Evolutionary conservation across 37 sponge, comb jelly and placozoan genomes (phyloP), one percentile per base, ranked within the genome.

Genomic region (Tethya wilhelma): DNA sequence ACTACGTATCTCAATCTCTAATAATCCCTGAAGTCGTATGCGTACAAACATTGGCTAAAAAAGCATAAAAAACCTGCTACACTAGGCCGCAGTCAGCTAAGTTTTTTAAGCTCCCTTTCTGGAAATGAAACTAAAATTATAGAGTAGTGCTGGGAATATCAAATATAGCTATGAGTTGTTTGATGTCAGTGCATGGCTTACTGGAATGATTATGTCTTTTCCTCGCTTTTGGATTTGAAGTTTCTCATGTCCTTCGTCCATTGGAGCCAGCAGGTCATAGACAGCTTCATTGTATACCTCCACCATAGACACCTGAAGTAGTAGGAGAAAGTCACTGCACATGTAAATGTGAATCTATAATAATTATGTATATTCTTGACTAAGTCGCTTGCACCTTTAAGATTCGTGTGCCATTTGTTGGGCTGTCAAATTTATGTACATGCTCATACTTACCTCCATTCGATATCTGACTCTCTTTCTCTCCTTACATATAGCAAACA

Each of bases 281-380:
- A 93, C 72, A 8, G 86, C 60, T 46, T 93, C 93, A 71, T 93
- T 93, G 73, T 93, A 93, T 17, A 93, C 77, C 78, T 93, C 93
- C n/a, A 93, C 74, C 79, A 93, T 88, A 0, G 90, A 88, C 43
- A 92, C 93, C 93, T 92, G 29, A 2, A 38, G 42, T 28, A 49
- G 38, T 28, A 14, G n/a, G 2, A 71, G 45, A 32, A 6, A 44
- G 25, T 44, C 25, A 19, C 29, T 29, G 14, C 6, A 25, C 14
- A 4, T 17, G 23, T 4, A 71, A 11, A 25, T 44, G 22, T 12
- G 49, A 25, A 71, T 8, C 3, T 57, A 74, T 17, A n/a, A 17
- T n/a, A 25, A 60, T 8, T n/a, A 8, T 8, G 28, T 26, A 60
- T 6, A n/a, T n/a, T n/a, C n/a, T n/a, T n/a, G n/a, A n/a, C n/a